Percentiles rank a stretch among this genome's conserved stretches.
Evolutionary conservation across 2,113 vertebrate species (phyloP).

Genomic region (Embiotoca jacksoni): DNA sequence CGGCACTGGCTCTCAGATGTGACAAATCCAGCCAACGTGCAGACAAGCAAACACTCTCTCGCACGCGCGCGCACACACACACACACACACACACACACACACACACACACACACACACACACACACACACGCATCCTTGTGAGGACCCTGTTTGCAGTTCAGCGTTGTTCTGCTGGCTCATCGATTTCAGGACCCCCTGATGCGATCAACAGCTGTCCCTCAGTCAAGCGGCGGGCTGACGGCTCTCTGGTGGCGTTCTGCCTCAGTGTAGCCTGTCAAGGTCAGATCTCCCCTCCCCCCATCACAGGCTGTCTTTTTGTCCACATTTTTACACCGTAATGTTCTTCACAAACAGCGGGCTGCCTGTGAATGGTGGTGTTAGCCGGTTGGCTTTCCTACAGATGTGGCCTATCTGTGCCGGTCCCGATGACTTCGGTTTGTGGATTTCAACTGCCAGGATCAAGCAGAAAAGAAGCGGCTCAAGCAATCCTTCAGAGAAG

Average conservation of each 20-base stretch:
- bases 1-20: conserved; percentile 43
- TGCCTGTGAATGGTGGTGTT: conserved; percentile 24
- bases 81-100: too few species aligned
- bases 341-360: conserved; percentile 27
- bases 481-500: background rate
- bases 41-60: background rate
- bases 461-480: background rate
- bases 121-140: conserved; percentile 3
- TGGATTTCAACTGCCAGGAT: background rate
- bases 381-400: background rate
- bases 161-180: conserved; percentile 38
- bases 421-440: background rate
- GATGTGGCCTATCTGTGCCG: background rate
- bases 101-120: background rate
- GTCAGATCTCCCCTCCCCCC: conserved; percentile 18
- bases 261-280: conserved; percentile 38
- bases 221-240: conserved; percentile 43
- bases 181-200: conserved; percentile 49
- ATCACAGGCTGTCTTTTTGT: conserved; percentile 24
- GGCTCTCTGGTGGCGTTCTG: conserved; percentile 25
- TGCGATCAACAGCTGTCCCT: conserved; percentile 58
- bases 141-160: conserved; percentile 28
- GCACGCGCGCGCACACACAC: background rate
- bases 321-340: conserved; percentile 41
- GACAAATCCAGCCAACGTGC: conserved; percentile 44